Conservation (phyloP, 1,140 invertebrate genomes). For the Tetramorium simillimum region DNA sequence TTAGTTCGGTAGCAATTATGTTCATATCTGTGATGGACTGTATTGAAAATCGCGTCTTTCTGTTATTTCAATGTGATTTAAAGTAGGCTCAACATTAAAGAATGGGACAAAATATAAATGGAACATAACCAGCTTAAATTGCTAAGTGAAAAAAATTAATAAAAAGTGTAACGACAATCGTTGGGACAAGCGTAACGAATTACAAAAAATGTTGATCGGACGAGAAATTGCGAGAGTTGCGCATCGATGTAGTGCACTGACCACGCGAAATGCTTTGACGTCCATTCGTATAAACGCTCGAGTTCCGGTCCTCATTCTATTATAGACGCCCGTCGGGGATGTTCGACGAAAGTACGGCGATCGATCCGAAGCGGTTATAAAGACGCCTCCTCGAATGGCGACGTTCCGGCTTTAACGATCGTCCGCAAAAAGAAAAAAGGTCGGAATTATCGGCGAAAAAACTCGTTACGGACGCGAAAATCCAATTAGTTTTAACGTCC, state of each 20-base stretch:
- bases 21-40: neutral
- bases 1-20: neutral
- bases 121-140: neutral
- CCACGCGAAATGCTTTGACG: neutral
- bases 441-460: conserved; percentile 55
- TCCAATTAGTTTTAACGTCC: conserved; percentile 69
- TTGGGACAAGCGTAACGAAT: neutral
- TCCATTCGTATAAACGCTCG: conserved; percentile 11
- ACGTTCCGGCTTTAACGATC: conserved; percentile 51
- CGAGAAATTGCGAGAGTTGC: neutral
- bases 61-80: neutral
- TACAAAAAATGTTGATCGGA: neutral
- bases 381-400: conserved; percentile 43
- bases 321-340: conserved; percentile 14
- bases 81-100: neutral
- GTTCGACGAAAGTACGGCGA: conserved; percentile 46
- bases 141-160: neutral
- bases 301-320: conserved; percentile 20
- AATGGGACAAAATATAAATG: neutral
- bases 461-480: conserved; percentile 64
- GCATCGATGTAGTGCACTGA: neutral
- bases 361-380: conserved; percentile 50
- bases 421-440: conserved; percentile 43
- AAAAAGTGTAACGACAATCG: neutral
- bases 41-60: neutral